Base-by-base conservation (phyloP, 1,140 invertebrate genomes). In the Theocolax elegans region DNA sequence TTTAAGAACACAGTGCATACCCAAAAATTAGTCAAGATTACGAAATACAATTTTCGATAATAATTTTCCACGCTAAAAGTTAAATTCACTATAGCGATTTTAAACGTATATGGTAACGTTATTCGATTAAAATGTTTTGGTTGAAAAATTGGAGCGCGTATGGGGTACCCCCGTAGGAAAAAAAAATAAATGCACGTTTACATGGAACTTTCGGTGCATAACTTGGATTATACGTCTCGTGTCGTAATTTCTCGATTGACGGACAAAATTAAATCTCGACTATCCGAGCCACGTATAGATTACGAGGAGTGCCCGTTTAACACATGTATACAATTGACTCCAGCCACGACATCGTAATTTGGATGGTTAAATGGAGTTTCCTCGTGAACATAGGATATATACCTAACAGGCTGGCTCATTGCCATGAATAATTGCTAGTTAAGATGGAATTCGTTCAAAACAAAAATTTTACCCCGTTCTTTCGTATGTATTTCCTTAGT, bases 371-470 rank as follows among this genome's bases (percentile, higher is more conserved):
- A 35, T 56, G 17, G 27, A 35, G 54, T 40, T 40, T 58, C 31
- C 35, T 38, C 25, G 15, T 21, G 54, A n/a, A n/a, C n/a, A n/a
- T 58, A 58, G 54, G 31, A 58, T 58, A 58, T 27, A 54, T n/a
- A n/a, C n/a, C n/a, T n/a, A n/a, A 54, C n/a, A 54, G 51, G 15
- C 51, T 54, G 51, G 51, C 51, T 54, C 51, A 54, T 54, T 54
- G 51, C 51, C 29, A 54, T 54, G 51, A 35, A 54, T 54, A 54
- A 54, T 54, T 54, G 51, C 51, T 25, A 53, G 2, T 29, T 15
- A 12, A 31, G 51, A n/a, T 13, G 49, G 27, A 35, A 54, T 54
- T 54, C n/a, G 51, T 54, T 54, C 27, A 35, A n/a, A n/a, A n/a
- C n/a, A n/a, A n/a, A n/a, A n/a, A n/a, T n/a, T n/a, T n/a, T n/a